Percentiles rank a stretch among this genome's conserved stretches.
Evolutionary conservation across 2,888 invertebrate species (phyloP).

Genomic region (Oscheius sp.): DNA sequence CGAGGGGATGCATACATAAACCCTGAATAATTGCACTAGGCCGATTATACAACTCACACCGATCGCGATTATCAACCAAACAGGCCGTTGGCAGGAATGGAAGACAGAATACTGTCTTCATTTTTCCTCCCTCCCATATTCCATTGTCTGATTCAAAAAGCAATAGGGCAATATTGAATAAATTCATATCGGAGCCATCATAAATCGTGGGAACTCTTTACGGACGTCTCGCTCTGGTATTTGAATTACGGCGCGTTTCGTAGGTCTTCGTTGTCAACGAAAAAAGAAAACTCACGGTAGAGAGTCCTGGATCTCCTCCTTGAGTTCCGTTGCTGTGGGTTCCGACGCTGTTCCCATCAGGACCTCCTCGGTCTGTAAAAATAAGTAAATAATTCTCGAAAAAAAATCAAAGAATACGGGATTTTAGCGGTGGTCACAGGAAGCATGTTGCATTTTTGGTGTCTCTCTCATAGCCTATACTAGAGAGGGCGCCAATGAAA

Average conservation of each 20-base stretch:
- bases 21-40: constrained; percentile 56
- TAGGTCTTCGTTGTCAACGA: too few species aligned
- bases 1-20: constrained; percentile 43
- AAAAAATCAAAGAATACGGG: neutral
- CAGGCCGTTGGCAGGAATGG: neutral
- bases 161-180: too few species aligned
- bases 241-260: too few species aligned
- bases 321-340: constrained; percentile 5
- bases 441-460: too few species aligned
- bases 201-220: too few species aligned
- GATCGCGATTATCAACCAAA: constrained; percentile 15
- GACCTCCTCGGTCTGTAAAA: neutral
- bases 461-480: neutral
- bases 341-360: neutral
- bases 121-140: too few species aligned
- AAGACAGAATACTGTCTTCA: too few species aligned
- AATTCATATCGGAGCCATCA: too few species aligned
- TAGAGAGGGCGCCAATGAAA: constrained; percentile 3
- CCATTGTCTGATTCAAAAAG: too few species aligned
- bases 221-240: too few species aligned
- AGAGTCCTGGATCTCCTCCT: neutral
- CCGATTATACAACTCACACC: constrained; percentile 41
- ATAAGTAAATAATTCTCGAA: neutral
- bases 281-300: neutral
- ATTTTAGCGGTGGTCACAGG: neutral